Evolutionary conservation across 2,888 invertebrate genomes (phyloP).

Genomic region (Antitype chi): DNA sequence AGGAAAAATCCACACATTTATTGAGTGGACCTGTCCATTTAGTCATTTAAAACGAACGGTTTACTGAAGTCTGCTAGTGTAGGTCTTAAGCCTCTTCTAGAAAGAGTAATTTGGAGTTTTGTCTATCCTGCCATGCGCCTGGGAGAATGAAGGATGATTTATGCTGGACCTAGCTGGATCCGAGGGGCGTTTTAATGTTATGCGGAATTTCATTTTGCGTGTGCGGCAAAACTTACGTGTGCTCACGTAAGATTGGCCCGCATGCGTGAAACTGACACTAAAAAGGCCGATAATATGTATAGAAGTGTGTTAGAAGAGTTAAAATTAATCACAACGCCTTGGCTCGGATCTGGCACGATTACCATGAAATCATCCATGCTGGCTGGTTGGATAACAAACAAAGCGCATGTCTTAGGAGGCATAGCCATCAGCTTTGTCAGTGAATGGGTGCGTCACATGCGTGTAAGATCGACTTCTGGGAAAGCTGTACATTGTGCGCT

Average conservation of each 20-base stretch:
- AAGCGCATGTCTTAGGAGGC: constrained; percentile 25
- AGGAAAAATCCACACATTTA: no score
- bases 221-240: neutral
- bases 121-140: neutral
- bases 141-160: neutral
- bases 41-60: neutral
- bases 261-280: neutral
- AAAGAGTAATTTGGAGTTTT: neutral
- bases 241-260: no score
- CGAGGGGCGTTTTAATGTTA: neutral
- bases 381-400: neutral
- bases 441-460: constrained; percentile 40
- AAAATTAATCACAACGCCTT: neutral
- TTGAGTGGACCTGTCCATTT: neutral
- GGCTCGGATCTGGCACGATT: neutral
- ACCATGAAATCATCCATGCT: constrained; percentile 2
- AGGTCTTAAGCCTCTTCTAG: neutral
- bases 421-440: neutral
- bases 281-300: neutral
- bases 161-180: neutral
- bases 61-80: neutral
- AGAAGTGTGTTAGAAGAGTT: neutral
- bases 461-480: constrained; percentile 4
- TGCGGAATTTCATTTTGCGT: neutral
- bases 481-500: constrained; percentile 32